Evolutionary conservation across 2,113 vertebrate species (phyloP), one percentile per base, ranked within the genome.

Genomic region (Euleptes europaea): DNA sequence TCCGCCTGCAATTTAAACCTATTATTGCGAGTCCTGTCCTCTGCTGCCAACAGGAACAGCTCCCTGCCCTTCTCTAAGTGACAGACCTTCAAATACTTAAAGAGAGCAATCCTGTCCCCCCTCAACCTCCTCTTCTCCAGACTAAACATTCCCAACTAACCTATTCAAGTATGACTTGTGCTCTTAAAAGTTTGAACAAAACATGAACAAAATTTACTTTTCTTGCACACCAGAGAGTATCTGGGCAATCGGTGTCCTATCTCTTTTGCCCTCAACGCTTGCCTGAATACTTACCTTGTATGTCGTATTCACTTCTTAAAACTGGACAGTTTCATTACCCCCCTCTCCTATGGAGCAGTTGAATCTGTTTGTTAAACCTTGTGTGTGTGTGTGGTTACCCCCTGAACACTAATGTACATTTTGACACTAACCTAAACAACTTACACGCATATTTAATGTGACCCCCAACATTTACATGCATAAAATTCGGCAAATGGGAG

Each of bases 261-360:
- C 72, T 85, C 49, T 81, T 93, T 91, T 94, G 82, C 82, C 88
- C 51, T 86, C 66, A 60, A 66, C 90, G 65, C 88, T 81, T 88
- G 49, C 88, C 82, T 73, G 86, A 75, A n/a, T 85, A 81, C 88
- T 44, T 87, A 84, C 71, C 79, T 65, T 17, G 0, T 66, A 0
- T 38, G 4, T 91, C 54, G 90, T 82, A 1, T 47, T 91, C 92
- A 76, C 33, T 87, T 80, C 57, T 88, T 57, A 79, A 88, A 38
- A 63, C 15, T 77, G 90, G 19, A 26, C 60, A 65, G 33, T 78
- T 88, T 75, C 11, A 89, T 91, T 65, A 57, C 26, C 23, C 67
- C 84, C 47, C 54, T 91, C 80, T 86, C 42, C 42, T 86, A 73
- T 28, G 67, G 33, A 91, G 33, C 57, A 44, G 82, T 60, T 33